These are phyloP conservation scores for Venusia cambrica DNA, from an alignment of 2,888 invertebrate genomes.

Conservation along the genomic window DNA sequence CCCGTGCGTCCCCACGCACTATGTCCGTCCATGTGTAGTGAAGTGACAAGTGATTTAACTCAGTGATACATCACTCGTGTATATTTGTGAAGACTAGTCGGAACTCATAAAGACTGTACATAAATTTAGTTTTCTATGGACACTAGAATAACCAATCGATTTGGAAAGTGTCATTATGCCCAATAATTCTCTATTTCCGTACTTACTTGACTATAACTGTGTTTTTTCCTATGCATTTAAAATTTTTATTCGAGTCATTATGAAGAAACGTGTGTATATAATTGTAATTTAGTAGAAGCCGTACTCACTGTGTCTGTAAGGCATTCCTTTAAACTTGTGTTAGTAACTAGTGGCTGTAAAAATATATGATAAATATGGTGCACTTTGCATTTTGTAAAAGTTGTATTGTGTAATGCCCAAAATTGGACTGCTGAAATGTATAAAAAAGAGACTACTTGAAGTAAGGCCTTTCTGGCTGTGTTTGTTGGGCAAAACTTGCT, in stretches of 20 bases:
- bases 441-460: slow-evolving; percentile 21
- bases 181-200: slow-evolving; percentile 9
- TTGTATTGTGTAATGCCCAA: slow-evolving; percentile 14
- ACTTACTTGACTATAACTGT: slow-evolving; percentile 5
- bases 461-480: slow-evolving; percentile 67
- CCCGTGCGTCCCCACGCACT: slow-evolving; percentile 82
- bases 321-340: slow-evolving; percentile 1
- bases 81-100: slow-evolving; percentile 37
- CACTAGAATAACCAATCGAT: slow-evolving; percentile 17
- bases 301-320: background rate
- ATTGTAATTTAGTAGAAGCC: slow-evolving; percentile 7
- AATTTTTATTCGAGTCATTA: slow-evolving; percentile 19
- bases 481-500: slow-evolving; percentile 64
- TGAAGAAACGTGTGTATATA: slow-evolving; percentile 1
- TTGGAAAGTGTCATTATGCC: slow-evolving; percentile 7
- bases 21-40: slow-evolving; percentile 89
- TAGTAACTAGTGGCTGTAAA: slow-evolving; percentile 14
- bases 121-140: slow-evolving; percentile 22
- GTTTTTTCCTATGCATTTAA: background rate
- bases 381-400: slow-evolving; percentile 10
- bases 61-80: slow-evolving; percentile 32
- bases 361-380: slow-evolving; percentile 6
- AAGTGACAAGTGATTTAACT: slow-evolving; percentile 38
- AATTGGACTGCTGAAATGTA: slow-evolving; percentile 8
- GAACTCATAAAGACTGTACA: slow-evolving; percentile 36